phyloP scores from a whole-genome alignment of 2,113 vertebrate species.

The Bubo bubo region DNA sequence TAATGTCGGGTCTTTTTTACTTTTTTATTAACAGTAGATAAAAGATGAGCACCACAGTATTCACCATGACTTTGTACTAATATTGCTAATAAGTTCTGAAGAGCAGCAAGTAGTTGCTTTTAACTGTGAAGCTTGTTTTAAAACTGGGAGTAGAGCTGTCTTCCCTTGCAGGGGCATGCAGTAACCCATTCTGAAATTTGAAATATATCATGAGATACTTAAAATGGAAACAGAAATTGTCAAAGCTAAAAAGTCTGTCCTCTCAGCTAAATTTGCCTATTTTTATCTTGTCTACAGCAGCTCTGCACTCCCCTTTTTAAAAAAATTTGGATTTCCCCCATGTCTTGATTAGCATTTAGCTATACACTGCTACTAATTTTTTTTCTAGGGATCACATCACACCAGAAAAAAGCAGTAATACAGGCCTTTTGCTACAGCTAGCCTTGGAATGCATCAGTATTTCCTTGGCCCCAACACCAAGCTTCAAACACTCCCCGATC shows the following conservation, averaged over 20 bases:
- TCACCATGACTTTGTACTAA: neutral
- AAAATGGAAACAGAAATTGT: neutral
- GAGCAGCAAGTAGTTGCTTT: fast-evolving
- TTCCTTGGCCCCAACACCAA: neutral
- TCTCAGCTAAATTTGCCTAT: neutral
- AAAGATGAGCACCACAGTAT: neutral
- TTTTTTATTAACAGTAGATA: neutral
- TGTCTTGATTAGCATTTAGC: neutral
- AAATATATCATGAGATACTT: neutral
- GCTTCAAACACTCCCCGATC: neutral
- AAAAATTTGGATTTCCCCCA: neutral
- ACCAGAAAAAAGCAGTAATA: neutral
- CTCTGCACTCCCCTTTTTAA: no score
- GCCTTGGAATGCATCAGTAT: neutral
- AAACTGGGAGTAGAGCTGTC: neutral
- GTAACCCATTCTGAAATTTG: neutral
- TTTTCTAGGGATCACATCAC: neutral
- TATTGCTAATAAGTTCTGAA: neutral
- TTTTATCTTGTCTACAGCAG: neutral
- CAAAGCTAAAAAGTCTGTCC: neutral
- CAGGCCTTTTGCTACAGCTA: neutral
- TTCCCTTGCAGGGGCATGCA: neutral
- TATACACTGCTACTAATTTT: neutral
- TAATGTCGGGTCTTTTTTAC: neutral
- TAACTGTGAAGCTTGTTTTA: neutral